Base-by-base conservation (phyloP, 1,140 invertebrate genomes). In the Phortica variegata region DNA sequence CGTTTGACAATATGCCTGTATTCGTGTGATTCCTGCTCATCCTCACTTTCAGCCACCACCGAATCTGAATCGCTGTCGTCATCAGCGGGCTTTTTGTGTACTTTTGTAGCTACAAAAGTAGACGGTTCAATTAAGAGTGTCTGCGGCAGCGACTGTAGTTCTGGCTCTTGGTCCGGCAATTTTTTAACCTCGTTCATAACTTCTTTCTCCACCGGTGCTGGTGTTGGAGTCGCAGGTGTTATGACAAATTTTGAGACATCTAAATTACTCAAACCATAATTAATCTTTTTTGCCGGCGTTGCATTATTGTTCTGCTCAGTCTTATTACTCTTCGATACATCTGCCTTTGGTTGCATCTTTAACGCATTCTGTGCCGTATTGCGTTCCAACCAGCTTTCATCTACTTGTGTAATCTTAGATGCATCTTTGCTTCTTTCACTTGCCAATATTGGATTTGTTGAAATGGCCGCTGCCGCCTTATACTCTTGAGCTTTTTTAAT, bases 21-120 rank as follows among this genome's bases (percentile, higher is more conserved):
- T 18, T 72, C 62, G 10, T 61, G 45, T 8, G 52, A 47, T 13
- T 69, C 58, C 5, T 48, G 40, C 38, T 76, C 73, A 16, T 72
- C 54, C 9, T 66, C 73, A 36, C 68, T 76, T 40, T 75, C 65
- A 2, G 57, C 69, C 19, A 76, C 70, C 19, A 75, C 53, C 3
- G 65, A 65, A 49, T 76, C 74, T 1, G 70, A 75, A 43, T 76
- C 65, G 2, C 57, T 52, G 10, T 58, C 49, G 40, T 37, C 36
- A 37, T 48, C n/a, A 10, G 18, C 19, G 3, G 16, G 39, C n/a
- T 20, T 3, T 9, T 16, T n/a, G n/a, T n/a, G n/a, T n/a, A n/a
- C n/a, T n/a, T n/a, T n/a, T n/a, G n/a, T n/a, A n/a, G n/a, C n/a
- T n/a, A n/a, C n/a, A n/a, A n/a, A n/a, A n/a, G n/a, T n/a, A n/a